Base-by-base conservation (phyloP, 1,140 invertebrate species). In the Calliphora vicina region DNA sequence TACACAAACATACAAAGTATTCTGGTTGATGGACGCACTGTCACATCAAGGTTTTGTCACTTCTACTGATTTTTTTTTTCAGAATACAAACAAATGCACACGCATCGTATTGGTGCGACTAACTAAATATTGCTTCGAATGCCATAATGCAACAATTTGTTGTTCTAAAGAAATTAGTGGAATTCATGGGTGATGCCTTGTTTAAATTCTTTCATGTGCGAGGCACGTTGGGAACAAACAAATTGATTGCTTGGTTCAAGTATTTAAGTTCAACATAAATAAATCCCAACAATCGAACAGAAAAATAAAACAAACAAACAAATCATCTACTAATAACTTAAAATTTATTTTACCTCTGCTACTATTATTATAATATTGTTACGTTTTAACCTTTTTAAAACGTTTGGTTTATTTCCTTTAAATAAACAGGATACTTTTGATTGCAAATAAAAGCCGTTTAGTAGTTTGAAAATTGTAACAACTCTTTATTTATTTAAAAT, bases 111-210 rank as follows among this genome's bases (percentile, higher is more conserved):
- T 35, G 35, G 35, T 35, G 35, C 35, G 35, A 35, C 6, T 35
- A 35, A 35, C 0, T 35, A 35, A 35, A 67, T 81, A 45, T 29
- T 83, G 80, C 43, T 57, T 35, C 67, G 23, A 81, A 45, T 81
- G 80, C 83, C 29, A 74, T 20, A 80, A 80, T 57, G 81, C 83
- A 81, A 81, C 50, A 57, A 83, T 83, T 83, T 83, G 83, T 83
- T 81, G 78, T 81, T 81, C 42, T 61, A 67, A 57, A 78, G 76
- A 50, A 74, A 83, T 83, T 29, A 50, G 26, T 71, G 83, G 83
- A 81, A 83, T 83, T n/a, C 80, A 25, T 29, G 80, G 71, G 83
- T 83, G 80, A 83, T 83, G 83, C 83, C 83, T 83, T 43, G 80
- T 83, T 83, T 83, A 83, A 83, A 83, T 83, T 83, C 83, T 67